Evolutionary conservation across 2,113 vertebrate genomes (phyloP).

Genomic region (Pseudorectes ferrugineus): DNA sequence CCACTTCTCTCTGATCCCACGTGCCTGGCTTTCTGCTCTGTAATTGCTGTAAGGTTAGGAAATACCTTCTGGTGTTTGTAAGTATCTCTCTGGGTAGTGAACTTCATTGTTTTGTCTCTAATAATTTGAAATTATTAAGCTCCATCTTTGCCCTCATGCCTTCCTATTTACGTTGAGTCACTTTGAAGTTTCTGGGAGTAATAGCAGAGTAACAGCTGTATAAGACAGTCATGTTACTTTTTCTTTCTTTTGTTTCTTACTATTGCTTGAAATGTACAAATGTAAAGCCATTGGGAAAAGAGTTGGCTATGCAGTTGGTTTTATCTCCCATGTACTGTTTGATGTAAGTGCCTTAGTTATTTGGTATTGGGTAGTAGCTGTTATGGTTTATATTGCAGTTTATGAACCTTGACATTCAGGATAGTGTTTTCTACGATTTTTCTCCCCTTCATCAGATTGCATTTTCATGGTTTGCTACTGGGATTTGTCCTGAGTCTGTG

Average conservation of each 20-base stretch:
- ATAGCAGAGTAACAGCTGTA: background rate
- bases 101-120: background rate
- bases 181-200: background rate
- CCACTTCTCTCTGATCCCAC: background rate
- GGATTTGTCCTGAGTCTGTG: background rate
- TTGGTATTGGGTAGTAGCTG: background rate
- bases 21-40: background rate
- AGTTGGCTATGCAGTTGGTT: background rate
- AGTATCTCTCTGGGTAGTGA: background rate
- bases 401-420: background rate
- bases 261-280: background rate
- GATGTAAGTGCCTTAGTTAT: background rate
- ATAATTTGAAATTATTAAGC: background rate
- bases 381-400: background rate
- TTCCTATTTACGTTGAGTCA: background rate
- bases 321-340: background rate
- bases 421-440: background rate
- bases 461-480: background rate
- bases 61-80: background rate
- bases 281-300: background rate
- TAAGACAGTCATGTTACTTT: background rate
- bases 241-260: background rate
- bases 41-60: background rate
- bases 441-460: background rate
- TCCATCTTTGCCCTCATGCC: background rate